Base-by-base conservation (phyloP, 2,888 invertebrate species). In the Pycnomerus fuliginosus region DNA sequence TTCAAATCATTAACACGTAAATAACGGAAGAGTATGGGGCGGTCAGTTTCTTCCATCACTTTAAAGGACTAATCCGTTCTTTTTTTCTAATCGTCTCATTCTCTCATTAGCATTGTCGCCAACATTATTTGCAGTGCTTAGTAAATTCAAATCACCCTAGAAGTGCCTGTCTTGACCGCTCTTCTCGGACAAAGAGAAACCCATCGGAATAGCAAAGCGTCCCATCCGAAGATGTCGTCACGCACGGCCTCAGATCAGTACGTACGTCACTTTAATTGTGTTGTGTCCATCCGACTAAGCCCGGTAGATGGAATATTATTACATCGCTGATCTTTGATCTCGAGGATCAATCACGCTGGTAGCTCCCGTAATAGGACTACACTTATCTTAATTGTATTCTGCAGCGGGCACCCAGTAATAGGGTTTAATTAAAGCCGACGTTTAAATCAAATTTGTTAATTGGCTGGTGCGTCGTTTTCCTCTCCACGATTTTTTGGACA, bases 381-480 rank as follows among this genome's bases (percentile, higher is more conserved):
- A 57, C 58, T 58, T 60, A 58, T 57, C 60, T 62, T 60, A 60
- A 61, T 62, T 61, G 58, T 58, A 56, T 41, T 52, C 50, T 52
- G n/a, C n/a, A n/a, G n/a, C n/a, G n/a, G n/a, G n/a, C n/a, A n/a
- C n/a, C n/a, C n/a, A n/a, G n/a, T n/a, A n/a, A n/a, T n/a, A n/a
- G 41, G 24, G 46, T 50, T 55, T 54, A 55, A 58, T 58, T 56
- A 58, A 48, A 51, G 38, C 49, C 44, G 48, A 41, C 42, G 48
- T 35, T 52, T 38, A 46, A 50, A 52, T 55, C 53, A 52, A 52
- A 56, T 53, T 53, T 50, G 49, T 53, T 55, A 55, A 52, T 52
- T 48, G 33, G 31, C 34, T 25, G 25, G 31, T 24, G 20, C 7
- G 20, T 20, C 7, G 7, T 20, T 20, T 20, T 20, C 7, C 20